Conservation (phyloP, 1,140 invertebrate species). For the Lepidurus arcticus region DNA sequence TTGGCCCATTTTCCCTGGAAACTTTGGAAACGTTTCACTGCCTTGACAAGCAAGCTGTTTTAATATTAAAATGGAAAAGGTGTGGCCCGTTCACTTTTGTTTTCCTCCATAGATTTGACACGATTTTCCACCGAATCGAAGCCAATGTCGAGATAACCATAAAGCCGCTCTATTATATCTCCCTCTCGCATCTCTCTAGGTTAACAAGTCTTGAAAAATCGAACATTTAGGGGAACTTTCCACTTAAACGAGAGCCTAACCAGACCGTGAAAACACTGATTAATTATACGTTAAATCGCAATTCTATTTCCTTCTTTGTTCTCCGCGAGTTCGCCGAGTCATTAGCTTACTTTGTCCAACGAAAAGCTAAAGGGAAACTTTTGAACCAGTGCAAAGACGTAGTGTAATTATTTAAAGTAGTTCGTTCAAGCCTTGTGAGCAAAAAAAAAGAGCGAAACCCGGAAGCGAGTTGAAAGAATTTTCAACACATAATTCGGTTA, state of each 20-base stretch:
- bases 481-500: neutral
- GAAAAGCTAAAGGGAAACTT: neutral
- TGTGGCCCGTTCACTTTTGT: neutral
- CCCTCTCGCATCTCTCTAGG: neutral
- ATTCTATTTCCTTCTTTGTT: neutral
- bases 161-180: too few species aligned
- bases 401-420: neutral
- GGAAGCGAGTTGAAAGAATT: neutral
- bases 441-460: neutral
- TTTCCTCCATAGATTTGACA: neutral
- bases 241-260: neutral
- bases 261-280: conserved; percentile 15
- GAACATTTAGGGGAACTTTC: neutral
- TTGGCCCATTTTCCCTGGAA: too few species aligned
- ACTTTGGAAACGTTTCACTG: too few species aligned
- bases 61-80: neutral
- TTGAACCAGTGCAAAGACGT: neutral
- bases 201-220: neutral
- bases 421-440: neutral
- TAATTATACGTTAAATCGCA: neutral
- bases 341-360: neutral
- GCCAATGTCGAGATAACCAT: neutral
- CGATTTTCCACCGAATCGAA: neutral
- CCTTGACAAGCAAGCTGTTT: too few species aligned
- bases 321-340: neutral